Evolutionary conservation across 2,113 vertebrate species (phyloP), one percentile per base, ranked within the genome.

Genomic region (Ramphastos sulfuratus): DNA sequence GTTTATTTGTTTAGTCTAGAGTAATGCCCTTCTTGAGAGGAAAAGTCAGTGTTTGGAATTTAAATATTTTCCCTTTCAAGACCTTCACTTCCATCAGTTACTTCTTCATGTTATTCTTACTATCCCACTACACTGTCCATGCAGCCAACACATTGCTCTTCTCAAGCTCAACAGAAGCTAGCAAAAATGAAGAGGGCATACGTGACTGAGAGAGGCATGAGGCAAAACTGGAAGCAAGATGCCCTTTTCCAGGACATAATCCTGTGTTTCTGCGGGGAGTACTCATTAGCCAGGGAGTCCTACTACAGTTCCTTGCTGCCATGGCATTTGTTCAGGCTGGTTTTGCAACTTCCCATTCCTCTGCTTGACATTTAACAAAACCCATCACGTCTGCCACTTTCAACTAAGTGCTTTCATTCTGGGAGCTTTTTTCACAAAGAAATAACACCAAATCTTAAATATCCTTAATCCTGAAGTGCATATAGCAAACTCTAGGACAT

Each of bases 171-270:
- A 23, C 60, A 37, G 28, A 96, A 91, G 39, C 67, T 76, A 30
- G 72, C 76, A 84, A 96, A 95, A 87, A 97, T 77, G 83, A 97
- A 87, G 75, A 85, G 60, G 30, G 30, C 20, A 0, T 95, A 95
- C 11, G 12, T 23, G 48, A 23, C 21, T 42, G 42, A 50, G 48
- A 81, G 66, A 85, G 27, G 82, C 82, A 50, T 5, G 8, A 60
- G 52, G 35, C 52, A 83, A 83, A 87, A 78, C 30, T n/a, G 30
- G 37, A 82, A 52, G 65, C 13, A 80, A n/a, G 50, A 27, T 52
- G 17, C 15, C 23, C 10, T 71, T 92, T 89, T 15, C 48, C 18
- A 30, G 30, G 58, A 66, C 19, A 64, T 18, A 77, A 55, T 19
- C 20, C 5, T 1, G 17, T 30, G 44, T 70, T 73, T 80, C 20